Base-by-base conservation (phyloP, 2,888 invertebrate species). In the Drosophila anomelani region DNA sequence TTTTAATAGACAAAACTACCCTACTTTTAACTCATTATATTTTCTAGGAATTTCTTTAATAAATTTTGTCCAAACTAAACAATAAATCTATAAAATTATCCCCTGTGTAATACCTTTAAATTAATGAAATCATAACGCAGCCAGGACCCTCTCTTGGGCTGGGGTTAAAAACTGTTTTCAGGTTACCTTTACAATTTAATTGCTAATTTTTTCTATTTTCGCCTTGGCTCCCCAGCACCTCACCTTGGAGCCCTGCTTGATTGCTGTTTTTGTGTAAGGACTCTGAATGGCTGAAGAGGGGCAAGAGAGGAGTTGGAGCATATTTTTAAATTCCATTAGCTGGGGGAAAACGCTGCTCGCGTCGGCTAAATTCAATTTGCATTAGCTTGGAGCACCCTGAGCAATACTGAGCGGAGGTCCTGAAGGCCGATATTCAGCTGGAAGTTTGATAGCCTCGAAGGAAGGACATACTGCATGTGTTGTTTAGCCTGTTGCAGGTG, bases 281-380 rank as follows among this genome's bases (percentile, higher is more conserved):
- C 20, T 8, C 10, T 26, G 41, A 51, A 23, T 38, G 41, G 53
- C n/a, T 23, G 49, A 32, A 20, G 8, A n/a, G 8, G 9, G 6
- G 23, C 13, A 26, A 4, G 26, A 26, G 29, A 20, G 43, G 7
- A 46, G 39, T 54, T 57, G 64, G 51, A 69, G 73, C 76, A 79
- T 81, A 79, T 79, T 79, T 79, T 81, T 81, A 81, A 79, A 79
- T 81, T 81, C 70, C 82, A 79, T 79, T 79, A 79, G 67, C 53
- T 46, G 39, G 71, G 41, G 60, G 61, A 36, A 4, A 36, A 4
- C 58, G 66, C 62, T 51, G 58, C 61, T 62, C 68, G 76, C 68
- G 72, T 58, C 32, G 67, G 68, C 49, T 66, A 63, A 68, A 79
- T 81, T 76, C 72, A 79, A 79, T 81, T 79, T 81, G 64, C 81